Evolutionary conservation across 2,113 vertebrate species (phyloP), one percentile per base, ranked within the genome.

Genomic region (Marcusenius ussheri): DNA sequence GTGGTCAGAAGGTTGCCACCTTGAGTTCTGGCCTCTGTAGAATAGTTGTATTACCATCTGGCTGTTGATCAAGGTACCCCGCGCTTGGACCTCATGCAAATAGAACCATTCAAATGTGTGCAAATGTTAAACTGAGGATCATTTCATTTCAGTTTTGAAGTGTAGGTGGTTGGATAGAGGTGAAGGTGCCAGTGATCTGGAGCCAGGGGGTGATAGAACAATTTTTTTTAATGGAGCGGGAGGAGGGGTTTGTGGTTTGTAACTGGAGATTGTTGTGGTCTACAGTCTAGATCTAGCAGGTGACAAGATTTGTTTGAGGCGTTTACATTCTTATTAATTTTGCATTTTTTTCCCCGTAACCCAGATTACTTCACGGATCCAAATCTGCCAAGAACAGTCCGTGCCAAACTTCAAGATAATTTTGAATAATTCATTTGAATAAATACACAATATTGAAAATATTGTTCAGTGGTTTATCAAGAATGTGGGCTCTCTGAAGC

Each of bases 351-450:
- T 91, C 45, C 2, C 89, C 39, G 39, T 39, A 35, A 7, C 15
- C 47, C 93, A 96, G 96, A 94, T 91, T 91, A 96, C 90, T 96
- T 96, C 93, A 93, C 87, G 46, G 93, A 95, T 86, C 92, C 94
- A 51, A 88, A 94, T 86, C 92, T 94, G 83, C 88, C 77, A 13
- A 74, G 35, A 11, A 85, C 91, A 42, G 91, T 93, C 88, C 77
- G 27, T 5, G 85, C 91, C 6, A 92, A 92, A 92, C 80, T 91
- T 85, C 89, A 93, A 53, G 88, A 31, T 88, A 91, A 89, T 31
- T 70, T n/a, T 27, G 58, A 90, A 42, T 80, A 80, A 70, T 70
- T 70, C 35, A 80, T 80, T 10, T 47, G 93, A 49, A 93, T 27
- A 95, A 80, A 91, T 27, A 53, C 53, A 47, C 62, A 70, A 70